A percentile compares a stretch with the other conserved stretches of the same genome.
phyloP scores from a whole-genome alignment of 1,140 invertebrate genomes.

The Stegodyphus dumicola region DNA sequence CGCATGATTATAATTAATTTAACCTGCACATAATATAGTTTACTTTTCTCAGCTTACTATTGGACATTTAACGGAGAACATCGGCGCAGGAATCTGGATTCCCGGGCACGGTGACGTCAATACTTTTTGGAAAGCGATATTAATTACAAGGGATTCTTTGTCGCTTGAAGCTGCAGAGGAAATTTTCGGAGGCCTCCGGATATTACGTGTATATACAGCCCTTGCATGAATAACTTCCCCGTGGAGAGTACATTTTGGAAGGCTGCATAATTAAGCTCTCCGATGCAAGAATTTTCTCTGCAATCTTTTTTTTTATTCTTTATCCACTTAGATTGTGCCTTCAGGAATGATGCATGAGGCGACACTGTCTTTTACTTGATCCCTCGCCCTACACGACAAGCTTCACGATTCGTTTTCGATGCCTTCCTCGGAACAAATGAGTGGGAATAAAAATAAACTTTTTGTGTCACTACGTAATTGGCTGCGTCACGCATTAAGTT shows the following conservation, averaged over 20 bases:
- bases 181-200: neutral
- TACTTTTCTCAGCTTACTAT: too few species aligned
- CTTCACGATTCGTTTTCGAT: too few species aligned
- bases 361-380: too few species aligned
- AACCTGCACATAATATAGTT: too few species aligned
- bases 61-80: too few species aligned
- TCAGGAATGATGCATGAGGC: too few species aligned
- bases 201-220: neutral
- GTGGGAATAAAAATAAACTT: neutral
- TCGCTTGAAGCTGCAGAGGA: constrained; percentile 4
- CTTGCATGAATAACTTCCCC: neutral
- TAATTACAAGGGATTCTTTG: constrained; percentile 33
- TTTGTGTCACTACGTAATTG: neutral
- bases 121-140: constrained; percentile 23
- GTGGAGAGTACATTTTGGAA: neutral
- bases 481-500: neutral
- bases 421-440: neutral
- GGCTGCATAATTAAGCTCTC: neutral
- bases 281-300: neutral
- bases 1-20: too few species aligned
- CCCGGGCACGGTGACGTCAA: constrained; percentile 30
- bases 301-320: neutral
- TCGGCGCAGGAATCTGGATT: constrained; percentile 7
- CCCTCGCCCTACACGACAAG: too few species aligned
- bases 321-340: too few species aligned